Percentiles rank a stretch among this genome's conserved stretches.
These are phyloP conservation scores for Myxocyprinus asiaticus DNA, from an alignment of 2,113 vertebrate species.

Conservation along the genomic window DNA sequence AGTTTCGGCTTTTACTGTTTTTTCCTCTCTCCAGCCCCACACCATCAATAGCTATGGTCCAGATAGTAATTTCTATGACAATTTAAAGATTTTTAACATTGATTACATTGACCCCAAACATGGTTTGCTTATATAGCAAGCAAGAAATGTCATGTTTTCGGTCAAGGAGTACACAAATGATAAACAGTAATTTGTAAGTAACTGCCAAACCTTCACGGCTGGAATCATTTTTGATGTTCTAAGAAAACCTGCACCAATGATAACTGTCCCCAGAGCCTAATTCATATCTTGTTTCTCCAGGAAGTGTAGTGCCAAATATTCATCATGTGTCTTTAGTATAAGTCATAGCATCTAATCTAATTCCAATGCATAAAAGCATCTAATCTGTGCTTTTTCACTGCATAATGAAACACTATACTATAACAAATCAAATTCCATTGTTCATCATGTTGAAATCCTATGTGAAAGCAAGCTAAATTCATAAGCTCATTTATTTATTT, in stretches of 20 bases:
- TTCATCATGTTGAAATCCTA: background rate
- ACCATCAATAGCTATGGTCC: background rate
- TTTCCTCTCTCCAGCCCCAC: no score
- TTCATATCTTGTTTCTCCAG: background rate
- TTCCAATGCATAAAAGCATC: no score
- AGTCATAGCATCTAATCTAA: no score
- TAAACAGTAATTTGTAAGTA: no score
- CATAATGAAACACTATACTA: background rate
- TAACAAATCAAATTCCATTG: slow-evolving; percentile 7
- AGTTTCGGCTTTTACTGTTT: no score
- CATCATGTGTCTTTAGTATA: background rate
- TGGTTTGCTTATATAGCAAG: background rate
- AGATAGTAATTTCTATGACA: background rate
- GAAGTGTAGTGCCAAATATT: slow-evolving; percentile 20
- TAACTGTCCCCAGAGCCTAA: background rate
- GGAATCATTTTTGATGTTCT: background rate
- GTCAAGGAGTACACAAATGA: background rate
- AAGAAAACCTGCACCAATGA: background rate
- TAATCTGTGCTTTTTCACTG: background rate
- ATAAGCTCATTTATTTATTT: slow-evolving; percentile 5
- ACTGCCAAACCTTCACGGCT: background rate
- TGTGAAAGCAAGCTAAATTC: slow-evolving; percentile 5
- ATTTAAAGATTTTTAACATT: background rate
- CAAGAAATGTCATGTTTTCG: background rate
- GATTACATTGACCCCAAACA: background rate